Percentiles rank a stretch among this genome's conserved stretches.
These are phyloP conservation scores for Aepyceros melampus DNA, from an alignment of 2,113 vertebrate genomes.

Conservation along the genomic window DNA sequence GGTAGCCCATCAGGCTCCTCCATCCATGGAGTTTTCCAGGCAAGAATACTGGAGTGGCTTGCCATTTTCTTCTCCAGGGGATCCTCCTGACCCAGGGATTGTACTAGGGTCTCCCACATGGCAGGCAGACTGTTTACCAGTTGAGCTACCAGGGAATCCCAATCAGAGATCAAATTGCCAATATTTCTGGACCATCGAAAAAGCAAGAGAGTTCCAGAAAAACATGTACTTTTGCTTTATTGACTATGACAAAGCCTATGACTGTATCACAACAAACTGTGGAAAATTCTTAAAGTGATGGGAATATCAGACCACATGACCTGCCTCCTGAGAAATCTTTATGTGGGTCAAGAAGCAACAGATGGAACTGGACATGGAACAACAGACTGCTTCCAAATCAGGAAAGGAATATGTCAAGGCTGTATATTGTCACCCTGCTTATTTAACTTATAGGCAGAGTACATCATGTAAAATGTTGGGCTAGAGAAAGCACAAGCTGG, in stretches of 20 bases:
- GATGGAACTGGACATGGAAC: not conserved
- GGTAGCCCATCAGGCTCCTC: not conserved
- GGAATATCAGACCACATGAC: not conserved
- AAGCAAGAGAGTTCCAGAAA: not conserved
- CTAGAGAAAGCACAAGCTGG: not conserved
- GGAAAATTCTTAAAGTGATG: not conserved
- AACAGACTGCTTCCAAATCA: not conserved
- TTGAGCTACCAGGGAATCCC: not conserved
- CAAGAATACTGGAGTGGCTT: not conserved
- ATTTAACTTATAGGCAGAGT: not conserved
- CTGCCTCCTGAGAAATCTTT: not conserved
- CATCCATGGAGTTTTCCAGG: not conserved
- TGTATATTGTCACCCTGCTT: not conserved
- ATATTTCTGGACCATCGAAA: not conserved
- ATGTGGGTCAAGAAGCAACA: not conserved
- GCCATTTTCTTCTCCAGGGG: not conserved
- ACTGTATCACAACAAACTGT: not conserved
- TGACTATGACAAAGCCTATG: not conserved
- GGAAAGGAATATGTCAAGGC: not conserved
- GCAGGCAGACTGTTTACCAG: not conserved
- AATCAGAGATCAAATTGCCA: not conserved
- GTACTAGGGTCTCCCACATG: not conserved
- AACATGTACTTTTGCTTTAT: not conserved
- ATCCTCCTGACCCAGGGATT: not conserved
- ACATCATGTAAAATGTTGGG: fast-evolving